Evolutionary conservation across 2,888 invertebrate genomes (phyloP).

Genomic region (Byasa hedistus): DNA sequence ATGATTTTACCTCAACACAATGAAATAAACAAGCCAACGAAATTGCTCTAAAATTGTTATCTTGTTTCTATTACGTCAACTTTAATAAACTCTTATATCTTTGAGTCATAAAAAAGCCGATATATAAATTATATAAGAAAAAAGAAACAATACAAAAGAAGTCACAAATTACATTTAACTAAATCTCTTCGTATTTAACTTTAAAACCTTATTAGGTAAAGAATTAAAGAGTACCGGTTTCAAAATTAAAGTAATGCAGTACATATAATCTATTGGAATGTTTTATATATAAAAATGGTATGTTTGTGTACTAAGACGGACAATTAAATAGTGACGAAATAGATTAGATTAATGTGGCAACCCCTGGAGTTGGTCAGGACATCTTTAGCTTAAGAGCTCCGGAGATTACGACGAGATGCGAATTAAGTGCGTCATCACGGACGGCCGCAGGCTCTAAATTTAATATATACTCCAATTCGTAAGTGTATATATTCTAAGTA

Average conservation of each 20-base stretch:
- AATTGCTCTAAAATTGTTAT: neutral
- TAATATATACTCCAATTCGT: slow-evolving; percentile 41
- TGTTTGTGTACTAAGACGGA: neutral
- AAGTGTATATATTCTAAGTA: slow-evolving; percentile 11
- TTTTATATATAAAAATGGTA: too few species aligned
- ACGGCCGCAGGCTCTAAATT: slow-evolving; percentile 40
- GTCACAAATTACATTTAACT: too few species aligned
- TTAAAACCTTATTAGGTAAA: too few species aligned
- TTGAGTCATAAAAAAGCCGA: too few species aligned
- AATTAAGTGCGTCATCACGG: slow-evolving; percentile 41
- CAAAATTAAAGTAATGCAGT: too few species aligned
- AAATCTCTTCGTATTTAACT: too few species aligned
- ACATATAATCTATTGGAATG: too few species aligned
- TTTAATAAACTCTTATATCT: too few species aligned
- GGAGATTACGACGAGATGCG: slow-evolving; percentile 43
- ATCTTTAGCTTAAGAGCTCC: slow-evolving; percentile 29
- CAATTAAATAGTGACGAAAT: slow-evolving; percentile 7
- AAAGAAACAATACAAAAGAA: too few species aligned
- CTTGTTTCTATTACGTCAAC: neutral
- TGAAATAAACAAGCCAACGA: neutral
- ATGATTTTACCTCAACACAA: slow-evolving; percentile 2
- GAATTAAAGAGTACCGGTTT: too few species aligned
- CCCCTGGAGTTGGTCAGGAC: slow-evolving; percentile 33
- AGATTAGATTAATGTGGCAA: slow-evolving; percentile 14
- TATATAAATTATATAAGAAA: too few species aligned